Base-by-base conservation (phyloP, 2,888 invertebrate genomes). In the Rapana venosa region DNA sequence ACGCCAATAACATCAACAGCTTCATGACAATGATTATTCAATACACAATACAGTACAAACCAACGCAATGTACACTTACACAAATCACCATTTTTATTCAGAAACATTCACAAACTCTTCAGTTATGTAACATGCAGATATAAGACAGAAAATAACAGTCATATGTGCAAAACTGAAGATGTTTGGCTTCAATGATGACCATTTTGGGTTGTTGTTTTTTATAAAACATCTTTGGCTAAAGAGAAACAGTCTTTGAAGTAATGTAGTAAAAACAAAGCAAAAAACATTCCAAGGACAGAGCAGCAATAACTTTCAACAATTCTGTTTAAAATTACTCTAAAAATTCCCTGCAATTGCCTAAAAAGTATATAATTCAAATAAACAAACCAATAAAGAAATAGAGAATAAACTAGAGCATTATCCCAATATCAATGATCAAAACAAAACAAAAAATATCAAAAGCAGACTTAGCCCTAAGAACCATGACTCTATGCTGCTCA, bases 11-110 rank as follows among this genome's bases (percentile, higher is more conserved):
- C 61, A 15, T 61, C 61, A 61, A 61, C 61, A 61, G 61, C 61
- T 20, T 61, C 13, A 22, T 61, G 22, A 20, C 20, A 61, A 15
- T 20, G 15, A 61, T 61, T 61, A 22, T 8, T 61, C 47, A 13
- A 61, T 15, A 77, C 77, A 77, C 32, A 13, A 13, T 32, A 32
- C 17, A 79, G 32, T 17, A 20, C 5, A 32, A 79, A 79, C 32
- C 13, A 20, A 83, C 30, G 36, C 22, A 79, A 26, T 22, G 20
- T 83, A 30, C 36, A 83, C 47, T 47, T 26, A 83, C 81, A 83
- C 81, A 83, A 47, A 47, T 83, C 47, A 30, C 22, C 26, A 26
- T 83, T 83, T 83, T 83, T 83, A 83, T 83, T 83, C 36, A 47
- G 81, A n/a, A 83, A 47, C 47, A 36, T 83, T 47, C 36, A 79